Conservation (phyloP, 2,888 invertebrate species). For the Ormyrus rosae region DNA sequence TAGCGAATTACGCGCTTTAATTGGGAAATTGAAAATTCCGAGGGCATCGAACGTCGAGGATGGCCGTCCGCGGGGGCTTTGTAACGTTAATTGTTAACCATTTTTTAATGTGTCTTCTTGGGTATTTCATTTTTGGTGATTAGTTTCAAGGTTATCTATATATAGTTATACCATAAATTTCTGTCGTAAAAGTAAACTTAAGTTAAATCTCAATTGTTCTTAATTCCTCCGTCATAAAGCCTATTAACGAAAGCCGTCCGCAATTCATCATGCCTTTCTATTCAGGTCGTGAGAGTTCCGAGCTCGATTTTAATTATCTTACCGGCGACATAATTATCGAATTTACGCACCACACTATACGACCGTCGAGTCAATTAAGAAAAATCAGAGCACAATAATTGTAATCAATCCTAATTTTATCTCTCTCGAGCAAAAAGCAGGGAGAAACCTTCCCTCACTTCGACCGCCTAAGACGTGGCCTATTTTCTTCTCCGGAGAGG, state of each 20-base stretch:
- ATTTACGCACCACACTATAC: constrained; percentile 2
- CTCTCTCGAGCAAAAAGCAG: constrained; percentile 10
- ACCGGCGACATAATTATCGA: constrained; percentile 15
- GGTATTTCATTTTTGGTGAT: no score
- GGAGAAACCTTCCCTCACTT: background rate
- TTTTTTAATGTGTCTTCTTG: no score
- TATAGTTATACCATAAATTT: no score
- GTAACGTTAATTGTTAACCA: no score
- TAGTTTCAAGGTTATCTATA: no score
- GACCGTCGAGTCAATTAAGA: constrained; percentile 28
- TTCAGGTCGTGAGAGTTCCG: background rate
- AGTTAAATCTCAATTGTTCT: no score
- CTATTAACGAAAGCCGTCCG: no score
- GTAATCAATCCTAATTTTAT: constrained; percentile 51
- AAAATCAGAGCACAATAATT: constrained; percentile 16
- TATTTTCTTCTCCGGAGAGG: background rate
- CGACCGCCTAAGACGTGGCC: no score
- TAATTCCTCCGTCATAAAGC: no score
- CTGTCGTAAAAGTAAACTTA: no score
- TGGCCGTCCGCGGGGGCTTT: no score
- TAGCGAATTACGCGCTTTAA: constrained; percentile 38
- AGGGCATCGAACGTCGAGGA: no score
- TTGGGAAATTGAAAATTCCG: constrained; percentile 22
- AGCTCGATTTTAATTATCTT: background rate
- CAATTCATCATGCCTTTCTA: background rate